phyloP scores from a whole-genome alignment of 2,888 invertebrate genomes.

The Tipula helvola region DNA sequence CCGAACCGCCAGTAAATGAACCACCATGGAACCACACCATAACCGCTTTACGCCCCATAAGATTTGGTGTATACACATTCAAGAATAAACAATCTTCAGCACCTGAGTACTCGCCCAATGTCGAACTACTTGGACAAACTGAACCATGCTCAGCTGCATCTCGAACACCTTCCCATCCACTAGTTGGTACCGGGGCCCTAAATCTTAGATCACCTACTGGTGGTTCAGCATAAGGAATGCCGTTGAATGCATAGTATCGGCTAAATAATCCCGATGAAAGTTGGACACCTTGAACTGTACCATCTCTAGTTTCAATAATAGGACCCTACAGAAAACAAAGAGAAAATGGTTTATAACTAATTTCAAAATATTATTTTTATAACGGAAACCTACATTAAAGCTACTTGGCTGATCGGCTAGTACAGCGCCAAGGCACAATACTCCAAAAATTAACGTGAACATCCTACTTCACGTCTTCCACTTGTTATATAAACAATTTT shows the following conservation, averaged over 20 bases:
- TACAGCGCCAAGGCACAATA: neutral
- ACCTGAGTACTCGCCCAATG: neutral
- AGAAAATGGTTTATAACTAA: neutral
- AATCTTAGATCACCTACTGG: conserved; percentile 15
- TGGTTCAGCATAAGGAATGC: conserved; percentile 16
- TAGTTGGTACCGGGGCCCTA: conserved; percentile 13
- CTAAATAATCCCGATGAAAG: neutral
- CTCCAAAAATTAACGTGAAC: neutral
- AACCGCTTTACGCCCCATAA: conserved; percentile 12
- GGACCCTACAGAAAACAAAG: neutral
- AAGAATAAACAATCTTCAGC: conserved; percentile 16
- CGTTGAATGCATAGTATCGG: conserved; percentile 8
- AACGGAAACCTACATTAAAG: neutral
- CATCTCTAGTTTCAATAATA: neutral
- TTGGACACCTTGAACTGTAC: neutral
- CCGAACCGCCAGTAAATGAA: conserved; percentile 14
- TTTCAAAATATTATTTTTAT: neutral
- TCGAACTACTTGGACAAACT: conserved; percentile 11
- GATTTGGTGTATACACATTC: conserved; percentile 15
- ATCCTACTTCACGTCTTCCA: neutral
- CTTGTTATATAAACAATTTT: neutral
- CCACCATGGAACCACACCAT: conserved; percentile 17
- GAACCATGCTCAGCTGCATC: conserved; percentile 12
- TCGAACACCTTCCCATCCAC: conserved; percentile 14
- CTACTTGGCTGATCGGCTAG: neutral